These are phyloP conservation scores for Pemphigus obesinymphae DNA, from an alignment of 1,140 invertebrate genomes.

Conservation along the genomic window DNA sequence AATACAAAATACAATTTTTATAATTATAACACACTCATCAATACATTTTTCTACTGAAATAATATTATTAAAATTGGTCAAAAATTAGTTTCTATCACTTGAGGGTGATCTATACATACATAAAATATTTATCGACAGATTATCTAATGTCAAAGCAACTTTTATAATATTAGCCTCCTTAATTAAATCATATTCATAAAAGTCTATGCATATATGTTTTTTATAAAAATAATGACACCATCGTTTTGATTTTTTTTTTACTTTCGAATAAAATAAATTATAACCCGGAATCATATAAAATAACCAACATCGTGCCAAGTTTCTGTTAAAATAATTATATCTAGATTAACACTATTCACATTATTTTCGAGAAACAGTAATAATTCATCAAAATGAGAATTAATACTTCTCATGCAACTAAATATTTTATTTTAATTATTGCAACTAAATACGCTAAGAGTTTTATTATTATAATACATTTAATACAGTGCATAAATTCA, in stretches of 20 bases:
- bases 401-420: no score
- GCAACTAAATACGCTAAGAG: not conserved
- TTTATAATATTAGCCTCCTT: not conserved
- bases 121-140: not conserved
- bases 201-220: not conserved
- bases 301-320: not conserved
- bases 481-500: not conserved
- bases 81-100: not conserved
- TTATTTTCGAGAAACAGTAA: not conserved
- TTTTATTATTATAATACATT: no score
- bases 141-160: not conserved
- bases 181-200: conserved; percentile 2
- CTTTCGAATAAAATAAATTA: not conserved
- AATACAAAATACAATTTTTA: no score
- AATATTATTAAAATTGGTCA: not conserved
- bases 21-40: no score
- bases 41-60: no score
- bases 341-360: not conserved
- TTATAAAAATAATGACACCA: not conserved
- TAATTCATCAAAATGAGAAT: not conserved
- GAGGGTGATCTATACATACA: not conserved
- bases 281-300: not conserved
- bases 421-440: not conserved
- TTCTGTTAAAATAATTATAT: no score
- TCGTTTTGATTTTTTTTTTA: not conserved